phyloP scores from a whole-genome alignment of 2,113 vertebrate genomes.

The Lipophrys pholis region DNA sequence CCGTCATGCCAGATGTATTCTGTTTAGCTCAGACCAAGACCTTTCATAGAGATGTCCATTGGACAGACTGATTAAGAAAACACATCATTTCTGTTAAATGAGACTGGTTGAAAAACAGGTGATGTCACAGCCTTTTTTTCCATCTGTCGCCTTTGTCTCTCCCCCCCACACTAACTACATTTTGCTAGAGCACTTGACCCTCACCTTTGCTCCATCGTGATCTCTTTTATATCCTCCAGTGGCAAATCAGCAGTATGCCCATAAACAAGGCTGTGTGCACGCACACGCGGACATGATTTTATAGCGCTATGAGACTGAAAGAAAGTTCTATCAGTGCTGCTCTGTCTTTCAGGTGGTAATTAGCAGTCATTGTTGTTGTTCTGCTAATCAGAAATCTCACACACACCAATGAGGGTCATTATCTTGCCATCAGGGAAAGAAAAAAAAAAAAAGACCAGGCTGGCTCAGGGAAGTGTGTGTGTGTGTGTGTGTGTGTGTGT shows the following conservation, averaged over 20 bases:
- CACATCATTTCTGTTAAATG: slow-evolving; percentile 13
- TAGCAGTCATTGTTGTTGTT: slow-evolving; percentile 79
- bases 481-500: slow-evolving; percentile 12
- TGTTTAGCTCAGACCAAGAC: background rate
- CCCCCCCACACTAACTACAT: slow-evolving; percentile 34
- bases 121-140: slow-evolving; percentile 39
- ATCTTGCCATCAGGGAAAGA: slow-evolving; percentile 71
- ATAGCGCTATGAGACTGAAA: slow-evolving; percentile 57
- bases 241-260: slow-evolving; percentile 62
- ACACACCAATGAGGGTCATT: slow-evolving; percentile 74
- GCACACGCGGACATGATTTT: slow-evolving; percentile 18
- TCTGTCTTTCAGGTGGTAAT: slow-evolving; percentile 81
- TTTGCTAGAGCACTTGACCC: slow-evolving; percentile 50
- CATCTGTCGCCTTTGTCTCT: slow-evolving; percentile 31
- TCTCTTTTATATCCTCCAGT: slow-evolving; percentile 62
- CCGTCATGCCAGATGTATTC: background rate
- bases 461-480: slow-evolving; percentile 36
- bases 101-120: slow-evolving; percentile 8
- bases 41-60: slow-evolving; percentile 22
- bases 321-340: slow-evolving; percentile 67
- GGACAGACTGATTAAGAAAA: slow-evolving; percentile 16
- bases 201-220: slow-evolving; percentile 47
- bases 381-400: slow-evolving; percentile 79
- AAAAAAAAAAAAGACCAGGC: slow-evolving; percentile 53
- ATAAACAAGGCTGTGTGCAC: slow-evolving; percentile 43